These are phyloP conservation scores for Bombus fervidus DNA, from an alignment of 1,140 invertebrate genomes.

Conservation along the genomic window DNA sequence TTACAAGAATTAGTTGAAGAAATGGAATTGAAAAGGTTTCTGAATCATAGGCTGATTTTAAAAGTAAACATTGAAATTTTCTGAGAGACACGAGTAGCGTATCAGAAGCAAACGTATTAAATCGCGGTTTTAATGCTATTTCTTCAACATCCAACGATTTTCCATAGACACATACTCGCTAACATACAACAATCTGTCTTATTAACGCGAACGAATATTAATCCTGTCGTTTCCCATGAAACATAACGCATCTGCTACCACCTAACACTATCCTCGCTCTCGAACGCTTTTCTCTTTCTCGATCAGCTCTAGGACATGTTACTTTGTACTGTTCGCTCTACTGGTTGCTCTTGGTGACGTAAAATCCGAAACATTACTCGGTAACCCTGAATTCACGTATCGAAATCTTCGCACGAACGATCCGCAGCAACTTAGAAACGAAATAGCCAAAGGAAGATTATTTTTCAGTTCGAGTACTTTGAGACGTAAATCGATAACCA, in stretches of 20 bases:
- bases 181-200: conserved; percentile 40
- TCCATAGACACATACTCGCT: background rate
- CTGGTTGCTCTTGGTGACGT: conserved; percentile 65
- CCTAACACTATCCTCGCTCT: conserved; percentile 26
- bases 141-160: background rate
- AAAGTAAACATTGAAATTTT: background rate
- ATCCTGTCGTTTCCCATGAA: conserved; percentile 19
- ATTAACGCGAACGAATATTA: conserved; percentile 25
- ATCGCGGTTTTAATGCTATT: background rate
- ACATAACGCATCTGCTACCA: conserved; percentile 16
- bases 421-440: too few species aligned
- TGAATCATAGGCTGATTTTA: background rate
- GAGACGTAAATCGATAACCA: too few species aligned
- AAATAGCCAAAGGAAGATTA: too few species aligned
- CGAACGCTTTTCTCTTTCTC: conserved; percentile 23
- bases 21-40: background rate
- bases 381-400: conserved; percentile 6
- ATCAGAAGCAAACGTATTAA: background rate
- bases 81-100: background rate
- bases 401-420: background rate
- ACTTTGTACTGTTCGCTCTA: conserved; percentile 78
- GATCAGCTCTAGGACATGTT: conserved; percentile 68
- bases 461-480: background rate
- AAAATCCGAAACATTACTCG: conserved; percentile 55
- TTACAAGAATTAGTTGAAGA: background rate